phyloP scores from a whole-genome alignment of 2,113 vertebrate genomes.

The Salvelinus sp. region DNA sequence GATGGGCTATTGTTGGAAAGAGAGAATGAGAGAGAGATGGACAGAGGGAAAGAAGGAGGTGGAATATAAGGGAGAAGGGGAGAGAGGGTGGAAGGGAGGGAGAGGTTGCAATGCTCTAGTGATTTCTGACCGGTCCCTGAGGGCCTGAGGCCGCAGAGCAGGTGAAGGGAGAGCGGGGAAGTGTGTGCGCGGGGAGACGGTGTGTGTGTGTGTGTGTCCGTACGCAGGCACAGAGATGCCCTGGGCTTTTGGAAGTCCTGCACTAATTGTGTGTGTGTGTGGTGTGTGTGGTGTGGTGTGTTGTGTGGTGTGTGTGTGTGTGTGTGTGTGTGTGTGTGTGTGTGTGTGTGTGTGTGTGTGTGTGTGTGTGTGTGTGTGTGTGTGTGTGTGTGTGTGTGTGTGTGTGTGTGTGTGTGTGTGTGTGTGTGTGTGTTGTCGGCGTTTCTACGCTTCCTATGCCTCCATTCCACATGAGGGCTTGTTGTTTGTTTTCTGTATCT shows the following conservation, averaged over 20 bases:
- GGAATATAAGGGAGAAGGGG: conserved; percentile 32
- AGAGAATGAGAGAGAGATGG: conserved; percentile 43
- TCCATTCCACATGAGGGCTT: not conserved
- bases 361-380: not conserved
- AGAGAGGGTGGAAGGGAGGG: not conserved
- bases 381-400: not conserved
- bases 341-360: too few species aligned
- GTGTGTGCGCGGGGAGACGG: conserved; percentile 19
- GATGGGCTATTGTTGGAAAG: conserved; percentile 68
- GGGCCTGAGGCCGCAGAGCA: conserved; percentile 53
- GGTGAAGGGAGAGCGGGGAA: conserved; percentile 38
- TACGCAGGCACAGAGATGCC: conserved; percentile 41
- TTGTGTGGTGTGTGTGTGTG: too few species aligned
- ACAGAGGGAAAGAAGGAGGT: conserved; percentile 51
- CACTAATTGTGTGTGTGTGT: not conserved
- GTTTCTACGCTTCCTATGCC: not conserved
- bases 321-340: too few species aligned
- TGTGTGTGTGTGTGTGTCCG: not conserved
- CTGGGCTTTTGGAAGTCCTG: conserved; percentile 40
- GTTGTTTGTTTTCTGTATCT: not conserved
- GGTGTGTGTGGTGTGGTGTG: too few species aligned
- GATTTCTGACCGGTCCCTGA: conserved; percentile 51
- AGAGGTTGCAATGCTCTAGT: not conserved
- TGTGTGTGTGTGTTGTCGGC: too few species aligned
- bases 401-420: too few species aligned